phyloP scores from a whole-genome alignment of 1,140 invertebrate genomes.

The Episyrphus balteatus region DNA sequence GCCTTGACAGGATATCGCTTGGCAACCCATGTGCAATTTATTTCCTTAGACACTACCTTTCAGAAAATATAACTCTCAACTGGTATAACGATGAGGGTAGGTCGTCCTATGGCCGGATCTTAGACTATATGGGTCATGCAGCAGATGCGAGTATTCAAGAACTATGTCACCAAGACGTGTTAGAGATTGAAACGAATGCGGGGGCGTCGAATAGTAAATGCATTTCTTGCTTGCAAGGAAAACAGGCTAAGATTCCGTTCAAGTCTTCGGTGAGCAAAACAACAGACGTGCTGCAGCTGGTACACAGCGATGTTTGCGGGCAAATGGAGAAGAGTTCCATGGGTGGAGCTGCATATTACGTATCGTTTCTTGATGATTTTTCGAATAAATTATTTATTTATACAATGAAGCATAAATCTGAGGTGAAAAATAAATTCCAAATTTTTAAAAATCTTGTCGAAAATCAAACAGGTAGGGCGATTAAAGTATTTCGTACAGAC shows the following conservation, averaged over 20 bases:
- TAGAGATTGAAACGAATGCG: conserved; percentile 12
- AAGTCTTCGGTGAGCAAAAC: conserved; percentile 8
- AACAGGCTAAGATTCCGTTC: conserved; percentile 6
- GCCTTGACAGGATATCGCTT: too few relatives aligned
- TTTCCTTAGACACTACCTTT: too few relatives aligned
- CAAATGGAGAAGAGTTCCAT: conserved; percentile 22
- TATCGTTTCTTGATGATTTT: conserved; percentile 25
- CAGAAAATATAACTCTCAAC: too few relatives aligned
- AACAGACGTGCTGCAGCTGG: conserved; percentile 20
- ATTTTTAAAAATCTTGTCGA: conserved; percentile 18
- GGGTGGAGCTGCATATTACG: conserved; percentile 13
- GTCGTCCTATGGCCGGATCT: too few relatives aligned
- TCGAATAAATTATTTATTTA: conserved; percentile 15
- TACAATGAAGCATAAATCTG: conserved; percentile 17
- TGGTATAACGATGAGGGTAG: too few relatives aligned
- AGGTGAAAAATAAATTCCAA: conserved; percentile 15
- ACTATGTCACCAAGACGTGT: conserved; percentile 21
- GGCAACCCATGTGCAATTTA: too few relatives aligned
- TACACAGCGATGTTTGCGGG: conserved; percentile 35
- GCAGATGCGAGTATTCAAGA: conserved; percentile 17
- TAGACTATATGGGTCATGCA: conserved; percentile 22
- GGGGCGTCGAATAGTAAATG: conserved; percentile 15
- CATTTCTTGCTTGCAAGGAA: conserved; percentile 12
- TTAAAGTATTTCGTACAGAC: conserved; percentile 19
- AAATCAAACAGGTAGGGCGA: conserved; percentile 16